These are phyloP conservation scores for Rhagoletis pomonella DNA, from an alignment of 1,140 invertebrate genomes.

Conservation along the genomic window DNA sequence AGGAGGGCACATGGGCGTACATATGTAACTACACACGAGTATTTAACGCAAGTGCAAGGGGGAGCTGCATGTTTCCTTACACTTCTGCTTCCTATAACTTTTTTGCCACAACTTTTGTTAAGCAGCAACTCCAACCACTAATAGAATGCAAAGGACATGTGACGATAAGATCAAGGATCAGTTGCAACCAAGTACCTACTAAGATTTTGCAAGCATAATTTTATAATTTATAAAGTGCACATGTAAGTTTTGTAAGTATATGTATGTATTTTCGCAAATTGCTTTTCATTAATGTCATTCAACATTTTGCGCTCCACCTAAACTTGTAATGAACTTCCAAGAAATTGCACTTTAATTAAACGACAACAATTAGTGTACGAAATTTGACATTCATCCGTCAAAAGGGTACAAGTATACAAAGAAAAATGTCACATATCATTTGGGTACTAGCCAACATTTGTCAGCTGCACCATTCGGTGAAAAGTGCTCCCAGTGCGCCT, in stretches of 20 bases:
- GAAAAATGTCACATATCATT: slow-evolving; percentile 2
- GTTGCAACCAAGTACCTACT: neutral
- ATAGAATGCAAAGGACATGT: neutral
- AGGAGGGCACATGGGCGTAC: neutral
- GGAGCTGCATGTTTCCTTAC: neutral
- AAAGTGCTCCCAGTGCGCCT: no score
- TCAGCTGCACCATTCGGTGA: no score
- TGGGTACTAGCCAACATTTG: no score
- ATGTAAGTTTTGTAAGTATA: no score
- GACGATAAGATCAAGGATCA: slow-evolving; percentile 20
- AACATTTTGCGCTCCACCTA: neutral
- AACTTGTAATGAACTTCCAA: slow-evolving; percentile 32
- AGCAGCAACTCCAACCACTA: neutral
- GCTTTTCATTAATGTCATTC: slow-evolving; percentile 15
- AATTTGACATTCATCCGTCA: slow-evolving; percentile 43
- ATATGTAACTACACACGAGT: neutral
- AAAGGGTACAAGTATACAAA: slow-evolving; percentile 21
- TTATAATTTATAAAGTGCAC: neutral
- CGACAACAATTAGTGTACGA: slow-evolving; percentile 40
- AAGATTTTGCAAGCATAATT: neutral
- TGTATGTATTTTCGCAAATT: neutral
- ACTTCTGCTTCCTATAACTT: neutral
- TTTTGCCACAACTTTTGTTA: neutral
- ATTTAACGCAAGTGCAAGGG: neutral
- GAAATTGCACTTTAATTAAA: slow-evolving; percentile 50